Base-by-base conservation (phyloP, 2,888 invertebrate species). In the Lasioglossum lativentre region DNA sequence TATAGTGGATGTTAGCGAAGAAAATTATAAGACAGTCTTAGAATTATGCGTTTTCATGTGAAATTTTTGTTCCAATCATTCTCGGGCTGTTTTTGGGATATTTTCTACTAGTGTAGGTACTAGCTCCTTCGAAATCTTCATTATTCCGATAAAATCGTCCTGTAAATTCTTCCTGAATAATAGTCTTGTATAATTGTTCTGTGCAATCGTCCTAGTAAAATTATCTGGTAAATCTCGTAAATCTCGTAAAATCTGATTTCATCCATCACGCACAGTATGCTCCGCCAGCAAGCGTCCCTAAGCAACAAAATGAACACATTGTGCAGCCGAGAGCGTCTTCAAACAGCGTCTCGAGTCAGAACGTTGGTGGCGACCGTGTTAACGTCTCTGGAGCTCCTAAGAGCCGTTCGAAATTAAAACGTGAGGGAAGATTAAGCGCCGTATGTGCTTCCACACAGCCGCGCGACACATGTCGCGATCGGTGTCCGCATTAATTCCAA, bases 401-500 rank as follows among this genome's bases (percentile, higher is more conserved):
- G 75, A 0, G 12, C 59, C 56, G 75, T 78, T 45, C 66, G 68
- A 79, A 83, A 90, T 90, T 86, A 86, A 90, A 90, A 90, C 87
- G 90, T 85, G 89, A 85, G 47, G 86, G 80, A 89, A 84, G 66
- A 84, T 87, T 80, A 90, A 90, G 82, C 83, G 68, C 23, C 68
- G 68, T 75, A 19, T 34, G 66, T 76, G 68, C 56, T 56, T 45
- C 19, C 66, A 45, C 56, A 16, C 63, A 27, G 75, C 10, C 66
- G 30, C 27, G 52, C 56, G 27, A 82, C 85, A 78, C 82, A 80
- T 75, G 89, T 89, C 84, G 78, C 80, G 71, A 82, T 80, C 75
- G 82, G 63, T 75, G 83, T 82, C 78, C 77, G 90, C 88, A 90
- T 90, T 90, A 90, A 90, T 90, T 81, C 90, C 91, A 90, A 91